A percentile compares a stretch with the other conserved stretches of the same genome.
Evolutionary conservation across 2,797 vertebrate genomes (phyloP).

Genomic region (Sardinella longiceps): DNA sequence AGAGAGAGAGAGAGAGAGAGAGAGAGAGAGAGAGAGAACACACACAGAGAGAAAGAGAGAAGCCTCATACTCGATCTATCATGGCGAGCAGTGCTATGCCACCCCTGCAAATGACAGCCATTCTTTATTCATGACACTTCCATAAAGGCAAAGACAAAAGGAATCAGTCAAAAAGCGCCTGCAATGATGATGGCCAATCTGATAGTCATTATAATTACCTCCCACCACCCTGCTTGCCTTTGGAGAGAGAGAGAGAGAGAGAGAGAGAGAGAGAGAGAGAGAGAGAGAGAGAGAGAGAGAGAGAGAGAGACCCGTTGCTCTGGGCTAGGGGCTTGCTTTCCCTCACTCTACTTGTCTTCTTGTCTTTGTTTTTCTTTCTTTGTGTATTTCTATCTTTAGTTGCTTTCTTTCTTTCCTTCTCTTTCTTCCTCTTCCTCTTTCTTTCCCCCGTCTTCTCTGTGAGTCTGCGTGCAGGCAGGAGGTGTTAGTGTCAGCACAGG

Average conservation of each 20-base stretch:
- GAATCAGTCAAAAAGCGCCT: constrained; percentile 60
- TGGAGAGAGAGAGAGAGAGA: no score
- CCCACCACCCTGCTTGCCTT: constrained; percentile 36
- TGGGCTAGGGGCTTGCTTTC: not conserved
- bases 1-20: no score
- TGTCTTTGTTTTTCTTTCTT: not conserved
- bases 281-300: no score
- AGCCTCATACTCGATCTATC: constrained; percentile 54
- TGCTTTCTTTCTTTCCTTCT: not conserved
- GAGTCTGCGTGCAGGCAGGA: not conserved
- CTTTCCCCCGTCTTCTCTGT: not conserved
- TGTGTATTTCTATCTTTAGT: not conserved
- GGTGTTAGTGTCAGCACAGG: not conserved
- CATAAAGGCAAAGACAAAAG: constrained; percentile 57
- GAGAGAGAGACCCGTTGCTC: no score
- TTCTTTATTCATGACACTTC: constrained; percentile 67
- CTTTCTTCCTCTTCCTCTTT: not conserved
- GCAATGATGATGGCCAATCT: constrained; percentile 62
- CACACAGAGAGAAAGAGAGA: not conserved
- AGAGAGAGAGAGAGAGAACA: no score
- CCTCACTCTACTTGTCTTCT: not conserved
- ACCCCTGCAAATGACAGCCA: constrained; percentile 65
- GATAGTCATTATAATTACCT: constrained; percentile 59
- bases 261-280: no score
- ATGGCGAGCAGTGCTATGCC: constrained; percentile 57